Base-by-base conservation (phyloP, 2,797 vertebrate species). In the Xenopus petersii region DNA sequence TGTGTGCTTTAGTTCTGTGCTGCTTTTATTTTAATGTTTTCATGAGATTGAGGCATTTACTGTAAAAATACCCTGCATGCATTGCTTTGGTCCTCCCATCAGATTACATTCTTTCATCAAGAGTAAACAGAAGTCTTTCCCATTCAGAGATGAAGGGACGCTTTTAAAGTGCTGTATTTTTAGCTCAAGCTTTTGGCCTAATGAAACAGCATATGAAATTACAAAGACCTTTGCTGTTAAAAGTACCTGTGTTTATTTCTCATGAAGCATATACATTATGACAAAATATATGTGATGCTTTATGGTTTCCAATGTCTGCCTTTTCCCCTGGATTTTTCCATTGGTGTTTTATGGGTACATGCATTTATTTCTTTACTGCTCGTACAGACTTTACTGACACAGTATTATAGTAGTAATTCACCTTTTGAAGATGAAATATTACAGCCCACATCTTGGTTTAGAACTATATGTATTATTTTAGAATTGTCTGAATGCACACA, bases 101-200 rank as follows among this genome's bases (percentile, higher is more conserved):
- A 61, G 64, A 73, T 78, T 69, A 56, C 51, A 67, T 77, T 73
- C 58, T 72, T 78, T 69, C 75, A 73, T 69, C 70, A 42, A 54
- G 24, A 46, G 48, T 68, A 73, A 78, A 78, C 75, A 73, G 58
- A 78, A 68, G 65, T 73, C 65, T 73, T 73, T 78, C 59, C 73
- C 58, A 63, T 68, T 47, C 42, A 15, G 26, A 77, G 64, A 68
- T 68, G 64, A 77, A 77, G 73, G 74, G 55, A 30, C 64, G 24
- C 26, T 51, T 75, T 64, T 65, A 71, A 77, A 67, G 56, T 61
- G 51, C 33, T 21, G 33, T 73, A 77, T 72, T 77, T 72, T 73
- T 63, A 77, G 64, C 49, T 67, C 24, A 33, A 77, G 64, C 59
- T 12, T 68, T 16, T 58, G 58, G 59, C 33, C 70, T 15, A 77